A percentile compares a stretch with the other conserved stretches of the same genome.
These are phyloP conservation scores for Uria aalge DNA, from an alignment of 2,113 vertebrate species.

Conservation along the genomic window DNA sequence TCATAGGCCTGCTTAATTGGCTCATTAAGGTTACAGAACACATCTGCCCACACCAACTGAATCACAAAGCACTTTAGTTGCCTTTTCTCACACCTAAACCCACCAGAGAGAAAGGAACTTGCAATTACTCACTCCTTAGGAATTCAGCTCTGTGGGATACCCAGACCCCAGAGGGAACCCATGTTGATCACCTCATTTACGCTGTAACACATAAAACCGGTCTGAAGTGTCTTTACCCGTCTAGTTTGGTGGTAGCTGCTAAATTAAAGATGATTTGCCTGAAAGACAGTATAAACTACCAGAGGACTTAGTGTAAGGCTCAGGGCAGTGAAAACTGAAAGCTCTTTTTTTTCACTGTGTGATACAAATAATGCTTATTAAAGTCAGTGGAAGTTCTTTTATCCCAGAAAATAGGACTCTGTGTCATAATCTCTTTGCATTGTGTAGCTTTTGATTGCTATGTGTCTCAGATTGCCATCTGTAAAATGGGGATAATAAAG, in stretches of 20 bases:
- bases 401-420: background rate
- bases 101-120: background rate
- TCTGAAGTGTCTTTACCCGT: background rate
- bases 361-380: background rate
- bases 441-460: background rate
- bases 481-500: constrained; percentile 32
- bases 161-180: background rate
- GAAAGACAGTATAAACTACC: background rate
- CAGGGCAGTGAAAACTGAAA: background rate
- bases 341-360: background rate
- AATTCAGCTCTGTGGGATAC: background rate
- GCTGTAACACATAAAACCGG: background rate
- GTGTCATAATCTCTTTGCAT: background rate
- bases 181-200: background rate
- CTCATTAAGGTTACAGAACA: background rate
- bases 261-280: background rate
- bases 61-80: background rate
- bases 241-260: background rate
- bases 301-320: background rate
- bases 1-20: background rate
- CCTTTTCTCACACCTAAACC: background rate
- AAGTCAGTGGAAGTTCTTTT: background rate
- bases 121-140: background rate
- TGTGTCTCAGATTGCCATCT: background rate
- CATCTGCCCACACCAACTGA: background rate